Evolutionary conservation across 2,888 invertebrate species (phyloP).

Genomic region (Caenorhabditis japonica): DNA sequence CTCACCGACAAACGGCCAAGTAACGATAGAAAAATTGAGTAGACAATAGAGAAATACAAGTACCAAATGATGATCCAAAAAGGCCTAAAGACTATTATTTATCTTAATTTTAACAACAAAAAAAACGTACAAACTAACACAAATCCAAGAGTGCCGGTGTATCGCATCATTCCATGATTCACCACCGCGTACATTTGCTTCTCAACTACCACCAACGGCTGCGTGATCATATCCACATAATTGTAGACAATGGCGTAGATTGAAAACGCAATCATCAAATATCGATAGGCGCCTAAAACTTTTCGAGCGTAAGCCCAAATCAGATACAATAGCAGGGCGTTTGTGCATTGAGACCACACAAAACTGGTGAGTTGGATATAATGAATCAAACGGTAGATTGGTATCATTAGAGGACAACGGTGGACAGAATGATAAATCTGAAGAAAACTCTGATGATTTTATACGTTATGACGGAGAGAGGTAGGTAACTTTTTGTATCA

Average conservation of each 20-base stretch:
- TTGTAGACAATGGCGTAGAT: constrained; percentile 33
- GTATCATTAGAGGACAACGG: too few species aligned
- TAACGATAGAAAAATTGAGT: constrained; percentile 31
- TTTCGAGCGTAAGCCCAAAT: constrained; percentile 33
- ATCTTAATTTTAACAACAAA: not conserved
- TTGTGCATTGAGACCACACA: constrained; percentile 16
- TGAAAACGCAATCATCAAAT: constrained; percentile 25
- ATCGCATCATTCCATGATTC: constrained; percentile 25
- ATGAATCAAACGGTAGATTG: too few species aligned
- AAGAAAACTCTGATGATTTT: too few species aligned
- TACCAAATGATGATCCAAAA: constrained; percentile 25
- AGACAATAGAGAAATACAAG: constrained; percentile 26
- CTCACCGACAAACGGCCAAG: constrained; percentile 25
- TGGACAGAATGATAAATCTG: too few species aligned
- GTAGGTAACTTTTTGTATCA: too few species aligned
- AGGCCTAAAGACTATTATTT: constrained; percentile 15
- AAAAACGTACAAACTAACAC: constrained; percentile 21
- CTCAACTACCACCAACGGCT: constrained; percentile 27
- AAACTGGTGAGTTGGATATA: constrained; percentile 20
- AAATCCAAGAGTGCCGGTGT: constrained; percentile 19
- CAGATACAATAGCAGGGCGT: constrained; percentile 15
- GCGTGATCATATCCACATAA: constrained; percentile 31
- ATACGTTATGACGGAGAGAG: too few species aligned
- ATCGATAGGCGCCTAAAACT: constrained; percentile 25
- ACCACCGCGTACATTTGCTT: constrained; percentile 38